phyloP scores from a whole-genome alignment of 2,113 vertebrate genomes.

The Climacteris rufus region DNA sequence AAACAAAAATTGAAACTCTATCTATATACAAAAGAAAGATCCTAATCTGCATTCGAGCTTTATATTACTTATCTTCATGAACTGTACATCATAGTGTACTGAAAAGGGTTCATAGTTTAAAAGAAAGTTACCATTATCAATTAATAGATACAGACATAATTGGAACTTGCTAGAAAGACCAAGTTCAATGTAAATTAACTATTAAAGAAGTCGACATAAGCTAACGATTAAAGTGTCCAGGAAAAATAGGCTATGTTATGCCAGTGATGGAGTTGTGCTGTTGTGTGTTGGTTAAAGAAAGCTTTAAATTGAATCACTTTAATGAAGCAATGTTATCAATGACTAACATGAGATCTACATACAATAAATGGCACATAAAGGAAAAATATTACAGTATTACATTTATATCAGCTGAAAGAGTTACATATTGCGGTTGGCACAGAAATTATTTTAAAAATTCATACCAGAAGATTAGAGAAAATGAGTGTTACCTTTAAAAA shows the following conservation, averaged over 20 bases:
- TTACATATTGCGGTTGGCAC: not conserved
- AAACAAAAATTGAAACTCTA: not conserved
- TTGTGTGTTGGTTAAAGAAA: not conserved
- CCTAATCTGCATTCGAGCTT: not conserved
- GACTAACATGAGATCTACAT: not conserved
- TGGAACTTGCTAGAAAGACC: not conserved
- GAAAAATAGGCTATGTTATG: not conserved
- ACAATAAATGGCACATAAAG: not conserved
- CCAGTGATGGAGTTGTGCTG: not conserved
- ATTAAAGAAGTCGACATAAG: not conserved
- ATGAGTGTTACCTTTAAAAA: not conserved
- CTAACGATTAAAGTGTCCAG: not conserved
- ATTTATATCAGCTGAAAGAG: not conserved
- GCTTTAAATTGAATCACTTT: not conserved
- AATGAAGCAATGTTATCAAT: not conserved
- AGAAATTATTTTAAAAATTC: not conserved
- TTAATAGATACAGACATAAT: not conserved
- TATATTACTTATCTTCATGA: not conserved
- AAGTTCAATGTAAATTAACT: not conserved
- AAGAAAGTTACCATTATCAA: not conserved
- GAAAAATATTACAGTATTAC: not conserved
- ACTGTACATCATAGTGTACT: not conserved
- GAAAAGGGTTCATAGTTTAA: not conserved
- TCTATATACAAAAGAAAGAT: not conserved
- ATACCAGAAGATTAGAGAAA: not conserved